A percentile compares a stretch with the other conserved stretches of the same genome.
phyloP scores from a whole-genome alignment of 2,113 vertebrate species.

The Callithrix jacchus region DNA sequence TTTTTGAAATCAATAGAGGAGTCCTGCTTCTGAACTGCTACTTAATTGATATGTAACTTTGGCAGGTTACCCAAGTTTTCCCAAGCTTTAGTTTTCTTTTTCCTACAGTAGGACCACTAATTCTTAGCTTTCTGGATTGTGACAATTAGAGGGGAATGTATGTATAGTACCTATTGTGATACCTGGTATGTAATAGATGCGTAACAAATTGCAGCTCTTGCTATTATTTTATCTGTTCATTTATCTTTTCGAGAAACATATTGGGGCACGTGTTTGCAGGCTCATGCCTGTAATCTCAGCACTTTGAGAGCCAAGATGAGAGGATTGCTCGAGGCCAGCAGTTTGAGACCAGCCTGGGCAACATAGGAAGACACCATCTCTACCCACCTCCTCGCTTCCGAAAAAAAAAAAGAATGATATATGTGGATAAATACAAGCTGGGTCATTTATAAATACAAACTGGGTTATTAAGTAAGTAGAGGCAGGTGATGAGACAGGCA shows the following conservation, averaged over 20 bases:
- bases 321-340: too few species aligned
- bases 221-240: constrained; percentile 35
- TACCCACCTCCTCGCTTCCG: too few species aligned
- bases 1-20: constrained; percentile 22
- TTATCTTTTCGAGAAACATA: constrained; percentile 47
- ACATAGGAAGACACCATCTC: too few species aligned
- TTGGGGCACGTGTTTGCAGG: background rate
- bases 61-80: constrained; percentile 12
- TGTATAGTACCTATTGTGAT: background rate
- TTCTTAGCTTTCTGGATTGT: background rate
- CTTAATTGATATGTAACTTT: constrained; percentile 41
- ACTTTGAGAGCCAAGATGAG: too few species aligned
- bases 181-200: background rate
- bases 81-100: constrained; percentile 43
- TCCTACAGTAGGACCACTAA: background rate
- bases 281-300: too few species aligned
- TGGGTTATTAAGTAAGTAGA: background rate
- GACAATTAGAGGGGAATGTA: constrained; percentile 21
- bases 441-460: background rate
- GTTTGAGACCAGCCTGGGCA: too few species aligned
- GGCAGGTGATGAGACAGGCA: background rate
- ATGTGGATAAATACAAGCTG: background rate
- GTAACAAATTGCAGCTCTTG: constrained; percentile 31
- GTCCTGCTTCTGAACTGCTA: constrained; percentile 12
- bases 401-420: background rate